Percentiles rank a stretch among this genome's conserved stretches.
Evolutionary conservation across 2,113 vertebrate genomes (phyloP).

Genomic region (Tringa solitaria): DNA sequence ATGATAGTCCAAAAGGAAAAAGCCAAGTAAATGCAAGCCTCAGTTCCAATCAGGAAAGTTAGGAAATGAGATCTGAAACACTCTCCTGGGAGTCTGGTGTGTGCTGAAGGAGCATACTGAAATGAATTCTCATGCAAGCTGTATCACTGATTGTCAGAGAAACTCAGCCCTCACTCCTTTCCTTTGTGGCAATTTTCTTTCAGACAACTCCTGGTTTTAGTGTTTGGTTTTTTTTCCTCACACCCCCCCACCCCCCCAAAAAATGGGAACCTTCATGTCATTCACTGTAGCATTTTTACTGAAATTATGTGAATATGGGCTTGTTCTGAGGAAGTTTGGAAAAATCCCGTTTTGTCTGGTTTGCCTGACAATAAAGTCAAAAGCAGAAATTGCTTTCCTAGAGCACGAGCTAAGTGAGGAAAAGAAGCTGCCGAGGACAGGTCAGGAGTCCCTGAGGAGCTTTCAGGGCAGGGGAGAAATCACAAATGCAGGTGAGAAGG

Average conservation of each 20-base stretch:
- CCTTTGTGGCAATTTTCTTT: constrained; percentile 10
- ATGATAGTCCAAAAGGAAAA: background rate
- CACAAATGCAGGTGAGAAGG: background rate
- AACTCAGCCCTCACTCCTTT: background rate
- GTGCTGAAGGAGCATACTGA: constrained; percentile 8
- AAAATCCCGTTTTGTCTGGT: background rate
- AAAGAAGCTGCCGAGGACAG: background rate
- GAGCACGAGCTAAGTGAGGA: background rate
- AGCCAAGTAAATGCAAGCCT: background rate
- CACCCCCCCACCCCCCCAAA: background rate
- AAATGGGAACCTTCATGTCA: background rate
- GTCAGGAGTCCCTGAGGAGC: background rate
- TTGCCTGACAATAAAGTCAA: background rate
- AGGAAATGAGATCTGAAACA: constrained; percentile 36
- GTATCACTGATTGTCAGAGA: constrained; percentile 11
- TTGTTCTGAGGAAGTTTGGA: background rate
- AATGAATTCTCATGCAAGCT: constrained; percentile 51
- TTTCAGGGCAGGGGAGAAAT: background rate
- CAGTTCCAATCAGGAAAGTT: constrained; percentile 29
- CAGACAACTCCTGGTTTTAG: background rate
- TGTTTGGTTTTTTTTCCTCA: fast-evolving
- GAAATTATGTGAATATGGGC: background rate
- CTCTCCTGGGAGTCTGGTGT: background rate
- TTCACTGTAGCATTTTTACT: background rate
- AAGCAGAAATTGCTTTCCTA: background rate